Evolutionary conservation across 2,888 invertebrate genomes (phyloP).

Genomic region (Hecatera dysodea): DNA sequence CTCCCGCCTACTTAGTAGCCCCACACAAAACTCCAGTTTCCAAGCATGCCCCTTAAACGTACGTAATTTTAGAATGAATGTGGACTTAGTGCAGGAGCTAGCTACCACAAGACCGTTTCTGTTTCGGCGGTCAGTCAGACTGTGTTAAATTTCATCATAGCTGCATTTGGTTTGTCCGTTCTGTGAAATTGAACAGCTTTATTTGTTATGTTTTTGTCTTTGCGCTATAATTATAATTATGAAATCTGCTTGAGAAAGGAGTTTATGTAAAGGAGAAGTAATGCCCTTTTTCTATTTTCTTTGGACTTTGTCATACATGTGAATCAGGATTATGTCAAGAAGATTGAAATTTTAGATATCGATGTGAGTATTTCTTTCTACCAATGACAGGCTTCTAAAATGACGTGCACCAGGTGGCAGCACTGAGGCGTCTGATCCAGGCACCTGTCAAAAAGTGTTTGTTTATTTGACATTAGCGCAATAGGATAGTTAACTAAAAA

Average conservation of each 20-base stretch:
- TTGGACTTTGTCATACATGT: background rate
- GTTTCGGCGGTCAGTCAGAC: slow-evolving; percentile 13
- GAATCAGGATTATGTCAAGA: background rate
- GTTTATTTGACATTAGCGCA: too few relatives aligned
- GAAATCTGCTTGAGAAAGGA: background rate
- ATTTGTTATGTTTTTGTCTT: slow-evolving; percentile 3
- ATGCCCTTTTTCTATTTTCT: background rate
- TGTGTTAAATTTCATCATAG: slow-evolving; percentile 33
- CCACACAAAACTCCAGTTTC: slow-evolving; percentile 40
- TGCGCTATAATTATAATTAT: background rate
- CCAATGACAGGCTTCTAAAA: background rate
- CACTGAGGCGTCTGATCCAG: too few relatives aligned
- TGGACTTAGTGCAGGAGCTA: slow-evolving; percentile 39
- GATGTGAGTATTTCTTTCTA: background rate
- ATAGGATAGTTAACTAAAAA: too few relatives aligned
- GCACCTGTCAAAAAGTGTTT: too few relatives aligned
- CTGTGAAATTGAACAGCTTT: background rate
- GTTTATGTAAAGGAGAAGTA: too few relatives aligned
- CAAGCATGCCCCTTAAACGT: slow-evolving; percentile 51
- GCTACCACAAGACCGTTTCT: slow-evolving; percentile 34
- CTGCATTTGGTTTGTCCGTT: slow-evolving; percentile 6
- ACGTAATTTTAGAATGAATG: slow-evolving; percentile 58
- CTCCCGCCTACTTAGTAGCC: slow-evolving; percentile 21
- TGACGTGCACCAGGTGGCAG: background rate
- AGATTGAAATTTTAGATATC: background rate